Evolutionary conservation across 2,797 vertebrate genomes (phyloP).

Genomic region (Pseudotriccus pelzelni): DNA sequence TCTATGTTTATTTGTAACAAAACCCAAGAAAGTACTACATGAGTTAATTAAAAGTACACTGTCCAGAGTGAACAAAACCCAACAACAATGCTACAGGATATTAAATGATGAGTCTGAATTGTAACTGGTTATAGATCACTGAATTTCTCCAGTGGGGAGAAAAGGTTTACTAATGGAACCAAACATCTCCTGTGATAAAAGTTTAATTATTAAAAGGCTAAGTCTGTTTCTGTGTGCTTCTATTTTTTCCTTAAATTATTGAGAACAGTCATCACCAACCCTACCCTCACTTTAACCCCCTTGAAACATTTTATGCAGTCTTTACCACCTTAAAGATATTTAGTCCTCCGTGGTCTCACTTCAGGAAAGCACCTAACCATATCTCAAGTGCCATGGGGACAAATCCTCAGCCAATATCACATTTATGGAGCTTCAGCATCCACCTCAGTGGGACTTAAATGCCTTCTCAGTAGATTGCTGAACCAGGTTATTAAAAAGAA

Average conservation of each 20-base stretch:
- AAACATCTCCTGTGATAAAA: not conserved
- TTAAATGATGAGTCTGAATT: constrained; percentile 32
- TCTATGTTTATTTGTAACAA: not conserved
- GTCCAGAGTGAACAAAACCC: constrained; percentile 23
- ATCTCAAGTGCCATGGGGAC: not conserved
- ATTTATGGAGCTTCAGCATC: not conserved
- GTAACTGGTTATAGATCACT: constrained; percentile 43
- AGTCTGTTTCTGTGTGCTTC: not conserved
- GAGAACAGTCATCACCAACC: not conserved
- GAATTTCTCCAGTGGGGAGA: constrained; percentile 7
- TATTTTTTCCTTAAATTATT: not conserved
- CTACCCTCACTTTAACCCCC: not conserved
- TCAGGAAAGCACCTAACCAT: not conserved
- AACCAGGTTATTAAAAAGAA: not conserved
- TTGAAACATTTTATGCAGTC: not conserved
- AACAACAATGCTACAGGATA: constrained; percentile 48
- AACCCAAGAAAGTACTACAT: not conserved
- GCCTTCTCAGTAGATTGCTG: not conserved
- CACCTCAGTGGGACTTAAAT: not conserved
- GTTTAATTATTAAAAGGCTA: constrained; percentile 55
- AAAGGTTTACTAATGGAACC: constrained; percentile 7
- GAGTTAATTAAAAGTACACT: constrained; percentile 60
- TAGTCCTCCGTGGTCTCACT: not conserved
- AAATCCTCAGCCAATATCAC: not conserved
- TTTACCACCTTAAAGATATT: not conserved